Conservation (phyloP, 2,888 invertebrate genomes). For the Cordilura impudica region DNA sequence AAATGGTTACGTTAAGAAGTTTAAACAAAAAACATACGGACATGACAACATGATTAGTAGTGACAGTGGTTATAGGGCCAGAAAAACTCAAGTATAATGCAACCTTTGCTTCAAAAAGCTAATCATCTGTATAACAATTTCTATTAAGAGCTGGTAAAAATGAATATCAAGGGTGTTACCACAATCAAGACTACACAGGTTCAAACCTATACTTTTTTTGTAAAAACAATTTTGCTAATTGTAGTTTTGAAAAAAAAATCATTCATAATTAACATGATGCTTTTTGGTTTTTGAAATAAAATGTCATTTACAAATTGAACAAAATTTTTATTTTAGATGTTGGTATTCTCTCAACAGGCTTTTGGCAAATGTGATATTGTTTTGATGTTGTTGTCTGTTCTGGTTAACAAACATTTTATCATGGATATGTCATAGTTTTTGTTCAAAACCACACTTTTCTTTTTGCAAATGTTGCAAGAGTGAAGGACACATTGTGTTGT, state of each 20-base stretch:
- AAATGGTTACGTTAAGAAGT: not conserved
- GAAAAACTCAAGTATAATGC: not conserved
- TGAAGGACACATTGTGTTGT: not conserved
- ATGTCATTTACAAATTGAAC: slow-evolving; percentile 2
- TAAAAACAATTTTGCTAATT: not conserved
- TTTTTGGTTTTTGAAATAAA: not conserved
- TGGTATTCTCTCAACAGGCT: not conserved
- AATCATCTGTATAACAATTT: slow-evolving; percentile 19
- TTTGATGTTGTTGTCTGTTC: not conserved
- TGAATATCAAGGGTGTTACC: not conserved
- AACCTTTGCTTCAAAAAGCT: slow-evolving; percentile 4
- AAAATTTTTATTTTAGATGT: not conserved
- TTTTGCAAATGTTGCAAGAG: slow-evolving; percentile 9
- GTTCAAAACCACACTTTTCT: slow-evolving; percentile 30
- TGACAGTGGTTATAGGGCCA: not conserved
- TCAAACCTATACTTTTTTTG: not conserved
- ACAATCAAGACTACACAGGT: not conserved
- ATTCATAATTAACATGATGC: not conserved
- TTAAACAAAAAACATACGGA: slow-evolving; percentile 7
- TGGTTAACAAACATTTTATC: slow-evolving; percentile 3
- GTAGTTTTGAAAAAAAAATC: not conserved
- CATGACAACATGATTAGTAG: not conserved
- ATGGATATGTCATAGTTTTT: slow-evolving; percentile 34
- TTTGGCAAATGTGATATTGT: not conserved
- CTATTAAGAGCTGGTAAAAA: not conserved